Conservation (phyloP, 2,888 invertebrate species). For the Spicauda simplicius region DNA sequence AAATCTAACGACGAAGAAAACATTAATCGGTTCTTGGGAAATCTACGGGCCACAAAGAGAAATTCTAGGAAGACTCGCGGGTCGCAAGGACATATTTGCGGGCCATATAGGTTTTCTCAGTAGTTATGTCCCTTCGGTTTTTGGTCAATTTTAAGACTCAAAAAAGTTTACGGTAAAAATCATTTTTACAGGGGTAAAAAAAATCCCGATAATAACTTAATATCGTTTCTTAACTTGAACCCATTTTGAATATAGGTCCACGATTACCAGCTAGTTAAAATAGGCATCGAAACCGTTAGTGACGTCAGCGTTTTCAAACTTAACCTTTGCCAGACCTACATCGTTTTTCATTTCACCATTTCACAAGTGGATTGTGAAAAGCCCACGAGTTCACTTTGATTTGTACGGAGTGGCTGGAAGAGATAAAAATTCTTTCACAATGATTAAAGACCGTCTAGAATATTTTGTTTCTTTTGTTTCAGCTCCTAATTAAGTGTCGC, state of each 20-base stretch:
- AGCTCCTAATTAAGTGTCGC: background rate
- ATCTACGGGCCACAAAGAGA: too few relatives aligned
- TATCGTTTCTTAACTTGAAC: too few relatives aligned
- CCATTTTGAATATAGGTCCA: background rate
- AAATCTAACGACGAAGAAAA: too few relatives aligned
- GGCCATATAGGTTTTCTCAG: too few relatives aligned
- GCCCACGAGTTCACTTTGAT: constrained; percentile 29
- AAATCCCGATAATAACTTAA: too few relatives aligned
- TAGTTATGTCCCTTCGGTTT: too few relatives aligned
- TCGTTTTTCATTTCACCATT: constrained; percentile 30
- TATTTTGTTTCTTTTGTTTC: constrained; percentile 11
- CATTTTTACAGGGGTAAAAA: too few relatives aligned
- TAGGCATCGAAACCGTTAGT: constrained; percentile 12
- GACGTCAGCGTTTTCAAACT: constrained; percentile 24
- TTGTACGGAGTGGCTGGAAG: constrained; percentile 20
- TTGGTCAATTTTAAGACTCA: too few relatives aligned
- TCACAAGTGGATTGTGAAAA: constrained; percentile 31
- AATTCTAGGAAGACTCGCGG: too few relatives aligned
- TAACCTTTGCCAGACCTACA: constrained; percentile 23
- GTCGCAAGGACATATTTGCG: too few relatives aligned
- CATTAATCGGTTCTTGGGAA: too few relatives aligned
- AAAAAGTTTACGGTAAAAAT: too few relatives aligned
- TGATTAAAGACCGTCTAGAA: constrained; percentile 3
- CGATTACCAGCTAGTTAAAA: constrained; percentile 8
- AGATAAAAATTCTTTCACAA: constrained; percentile 13